Conservation (phyloP, 2,888 invertebrate species). For the Drosophila nr. perissopoda region DNA sequence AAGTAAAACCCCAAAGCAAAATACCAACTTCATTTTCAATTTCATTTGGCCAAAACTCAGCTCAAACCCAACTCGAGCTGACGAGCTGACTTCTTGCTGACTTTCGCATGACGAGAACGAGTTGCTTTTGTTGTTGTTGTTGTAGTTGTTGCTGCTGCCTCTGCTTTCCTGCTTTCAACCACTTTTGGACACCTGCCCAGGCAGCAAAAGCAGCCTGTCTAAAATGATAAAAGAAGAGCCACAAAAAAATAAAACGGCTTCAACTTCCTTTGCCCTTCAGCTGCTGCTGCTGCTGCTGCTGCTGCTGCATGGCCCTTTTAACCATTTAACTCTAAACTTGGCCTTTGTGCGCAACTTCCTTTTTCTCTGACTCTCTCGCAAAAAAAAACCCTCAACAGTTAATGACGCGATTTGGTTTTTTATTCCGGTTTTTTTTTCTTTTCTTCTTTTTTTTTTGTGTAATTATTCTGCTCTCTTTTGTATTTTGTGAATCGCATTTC, state of each 20-base stretch:
- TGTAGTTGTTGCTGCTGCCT: conserved; percentile 1
- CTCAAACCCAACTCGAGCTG: conserved; percentile 34
- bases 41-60: conserved; percentile 57
- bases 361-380: conserved; percentile 2
- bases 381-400: conserved; percentile 30
- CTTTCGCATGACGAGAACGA: conserved; percentile 72
- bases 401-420: conserved; percentile 59
- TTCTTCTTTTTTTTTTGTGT: conserved; percentile 4
- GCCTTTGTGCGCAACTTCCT: conserved; percentile 42
- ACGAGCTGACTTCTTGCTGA: conserved; percentile 45
- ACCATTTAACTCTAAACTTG: conserved; percentile 24
- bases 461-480: conserved; percentile 15
- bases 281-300: not conserved
- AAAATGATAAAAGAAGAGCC: conserved; percentile 12
- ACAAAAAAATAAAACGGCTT: not conserved
- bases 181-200: conserved; percentile 60
- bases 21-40: conserved; percentile 62
- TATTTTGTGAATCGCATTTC: conserved; percentile 44
- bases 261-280: conserved; percentile 6
- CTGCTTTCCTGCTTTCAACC: conserved; percentile 36
- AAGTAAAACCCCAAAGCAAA: conserved; percentile 65
- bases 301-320: conserved; percentile 2
- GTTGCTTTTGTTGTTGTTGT: conserved; percentile 35
- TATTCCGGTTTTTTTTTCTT: conserved; percentile 14
- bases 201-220: conserved; percentile 15